phyloP scores from a whole-genome alignment of 2,113 vertebrate genomes.

The Muntiacus muntjak region DNA sequence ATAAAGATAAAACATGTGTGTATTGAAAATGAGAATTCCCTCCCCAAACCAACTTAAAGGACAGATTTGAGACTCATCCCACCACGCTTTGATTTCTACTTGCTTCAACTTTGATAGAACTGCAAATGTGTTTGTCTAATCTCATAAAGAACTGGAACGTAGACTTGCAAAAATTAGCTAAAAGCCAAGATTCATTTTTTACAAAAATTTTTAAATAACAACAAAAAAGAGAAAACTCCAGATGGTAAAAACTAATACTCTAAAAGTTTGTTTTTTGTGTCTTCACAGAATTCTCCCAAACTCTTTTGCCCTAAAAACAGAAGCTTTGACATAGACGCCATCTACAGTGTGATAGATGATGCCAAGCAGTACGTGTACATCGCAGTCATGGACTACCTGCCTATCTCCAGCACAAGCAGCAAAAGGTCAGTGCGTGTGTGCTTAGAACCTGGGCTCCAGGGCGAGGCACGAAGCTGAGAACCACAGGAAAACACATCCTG shows the following conservation, averaged over 20 bases:
- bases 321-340: slow-evolving; percentile 93
- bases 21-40: background rate
- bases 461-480: rapidly evolving
- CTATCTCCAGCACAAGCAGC: slow-evolving; percentile 82
- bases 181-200: background rate
- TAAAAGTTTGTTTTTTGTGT: slow-evolving; percentile 46
- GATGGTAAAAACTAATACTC: background rate
- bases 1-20: background rate
- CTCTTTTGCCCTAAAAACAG: slow-evolving; percentile 92
- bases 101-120: background rate
- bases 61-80: background rate
- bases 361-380: slow-evolving; percentile 92
- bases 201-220: background rate
- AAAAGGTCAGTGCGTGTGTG: slow-evolving; percentile 80
- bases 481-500: background rate
- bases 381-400: slow-evolving; percentile 93
- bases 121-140: background rate
- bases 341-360: slow-evolving; percentile 90
- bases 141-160: background rate
- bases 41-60: background rate
- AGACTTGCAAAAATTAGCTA: background rate
- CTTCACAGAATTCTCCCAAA: slow-evolving; percentile 91
- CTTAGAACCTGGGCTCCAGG: background rate
- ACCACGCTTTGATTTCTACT: background rate
- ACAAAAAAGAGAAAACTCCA: background rate